These are phyloP conservation scores for Hipposideros armiger DNA, from an alignment of 2,113 vertebrate species.

Conservation along the genomic window DNA sequence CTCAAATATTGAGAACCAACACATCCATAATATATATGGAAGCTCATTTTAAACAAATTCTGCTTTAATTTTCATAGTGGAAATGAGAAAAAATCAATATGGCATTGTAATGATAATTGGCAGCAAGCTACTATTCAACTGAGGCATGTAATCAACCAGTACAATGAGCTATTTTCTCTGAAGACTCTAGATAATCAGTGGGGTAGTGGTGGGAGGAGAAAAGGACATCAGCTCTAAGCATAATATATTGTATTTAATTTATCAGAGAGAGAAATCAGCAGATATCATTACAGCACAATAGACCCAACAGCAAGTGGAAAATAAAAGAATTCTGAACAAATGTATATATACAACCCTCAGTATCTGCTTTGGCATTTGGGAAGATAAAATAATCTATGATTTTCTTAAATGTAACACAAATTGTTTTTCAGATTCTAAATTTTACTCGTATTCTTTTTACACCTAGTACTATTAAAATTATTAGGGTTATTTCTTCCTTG, in stretches of 20 bases:
- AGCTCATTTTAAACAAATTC: conserved; percentile 69
- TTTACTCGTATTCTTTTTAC: neutral
- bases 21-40: conserved; percentile 23
- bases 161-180: conserved; percentile 86
- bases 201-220: conserved; percentile 12
- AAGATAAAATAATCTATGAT: conserved; percentile 38
- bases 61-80: conserved; percentile 65
- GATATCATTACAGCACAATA: conserved; percentile 30
- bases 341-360: neutral
- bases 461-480: conserved; percentile 5
- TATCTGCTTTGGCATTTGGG: conserved; percentile 46
- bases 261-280: conserved; percentile 55
- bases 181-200: conserved; percentile 65
- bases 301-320: neutral
- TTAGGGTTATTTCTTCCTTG: neutral
- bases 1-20: conserved; percentile 55
- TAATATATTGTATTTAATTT: conserved; percentile 47
- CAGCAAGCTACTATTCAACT: conserved; percentile 88
- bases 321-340: conserved; percentile 51
- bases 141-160: conserved; percentile 88
- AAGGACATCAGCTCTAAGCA: conserved; percentile 29
- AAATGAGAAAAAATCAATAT: conserved; percentile 88
- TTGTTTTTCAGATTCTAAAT: conserved; percentile 20
- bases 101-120: conserved; percentile 88
- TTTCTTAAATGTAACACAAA: conserved; percentile 31